Base-by-base conservation (phyloP, 2,888 invertebrate genomes). In the Cataglyphis altisquamis region DNA sequence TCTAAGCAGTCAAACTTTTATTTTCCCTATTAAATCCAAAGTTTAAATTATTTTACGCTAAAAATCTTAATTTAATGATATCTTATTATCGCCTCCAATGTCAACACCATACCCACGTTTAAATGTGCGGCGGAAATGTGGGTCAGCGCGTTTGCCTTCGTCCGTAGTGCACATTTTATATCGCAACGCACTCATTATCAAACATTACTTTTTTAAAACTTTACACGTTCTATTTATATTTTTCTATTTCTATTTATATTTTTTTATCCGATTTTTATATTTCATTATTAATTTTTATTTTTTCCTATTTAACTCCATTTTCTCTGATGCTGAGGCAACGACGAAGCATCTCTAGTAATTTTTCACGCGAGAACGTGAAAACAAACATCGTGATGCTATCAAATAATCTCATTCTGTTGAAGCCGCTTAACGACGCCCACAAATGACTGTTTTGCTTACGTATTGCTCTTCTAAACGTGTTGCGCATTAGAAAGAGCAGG, bases 361-460 rank as follows among this genome's bases (percentile, higher is more conserved):
- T 15, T 21, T 77, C 36, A 25, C 3, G 60, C 8, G 63, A 48
- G 9, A 18, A 25, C 39, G 12, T 55, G 32, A 74, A 21, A 48
- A 62, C 63, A 74, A 63, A 63, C 39, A 29, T 9, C 32, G 36
- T 63, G 52, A n/a, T n/a, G 55, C n/a, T 57, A 36, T 77, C 32
- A 29, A 77, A 67, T 77, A 55, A 77, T 57, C 66, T 77, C 57
- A 77, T 66, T 67, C 39, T 25, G 9, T 55, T 5, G 39, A 41
- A 41, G 32, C 21, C 15, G 25, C 55, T 77, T n/a, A 66, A 39
- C 64, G 64, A 52, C 64, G 77, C 77, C 68, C 21, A 68, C 68
- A n/a, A 60, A 21, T n/a, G 18, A 57, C 10, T 21, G 45, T 74
- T 67, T n/a, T 21, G 63, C 39, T 80, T 80, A 62, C 36, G n/a